A percentile compares a stretch with the other conserved stretches of the same genome.
These are phyloP conservation scores for Cydia pomonella DNA, from an alignment of 1,140 invertebrate genomes.

Conservation along the genomic window DNA sequence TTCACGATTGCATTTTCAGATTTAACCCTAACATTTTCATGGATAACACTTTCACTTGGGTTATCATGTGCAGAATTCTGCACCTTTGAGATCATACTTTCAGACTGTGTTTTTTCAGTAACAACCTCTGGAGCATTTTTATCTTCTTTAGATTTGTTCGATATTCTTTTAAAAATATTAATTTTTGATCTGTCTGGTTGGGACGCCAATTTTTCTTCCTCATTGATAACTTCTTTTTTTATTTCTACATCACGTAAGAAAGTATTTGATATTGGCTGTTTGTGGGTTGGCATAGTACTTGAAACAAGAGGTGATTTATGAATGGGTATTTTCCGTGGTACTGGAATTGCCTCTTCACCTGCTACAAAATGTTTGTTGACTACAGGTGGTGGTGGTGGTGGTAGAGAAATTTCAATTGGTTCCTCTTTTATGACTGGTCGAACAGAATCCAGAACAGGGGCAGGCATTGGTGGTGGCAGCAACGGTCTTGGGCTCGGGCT, in stretches of 20 bases:
- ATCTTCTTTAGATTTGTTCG: slow-evolving; percentile 87
- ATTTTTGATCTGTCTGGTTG: slow-evolving; percentile 91
- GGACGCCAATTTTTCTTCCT: slow-evolving; percentile 86
- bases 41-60: slow-evolving; percentile 49
- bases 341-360: slow-evolving; percentile 70
- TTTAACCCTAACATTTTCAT: slow-evolving; percentile 62
- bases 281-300: slow-evolving; percentile 67
- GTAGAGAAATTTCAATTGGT: slow-evolving; percentile 54
- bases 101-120: slow-evolving; percentile 79
- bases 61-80: slow-evolving; percentile 63
- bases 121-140: slow-evolving; percentile 75
- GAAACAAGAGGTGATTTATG: slow-evolving; percentile 70
- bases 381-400: slow-evolving; percentile 46
- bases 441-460: slow-evolving; percentile 48
- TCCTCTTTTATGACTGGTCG: slow-evolving; percentile 72
- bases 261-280: slow-evolving; percentile 71
- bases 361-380: slow-evolving; percentile 42
- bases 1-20: slow-evolving; percentile 65
- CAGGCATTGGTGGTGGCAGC: slow-evolving; percentile 43
- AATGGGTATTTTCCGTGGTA: slow-evolving; percentile 74
- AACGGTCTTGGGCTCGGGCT: slow-evolving; percentile 33
- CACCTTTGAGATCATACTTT: slow-evolving; percentile 72
- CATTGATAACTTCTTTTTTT: slow-evolving; percentile 80
- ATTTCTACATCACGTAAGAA: slow-evolving; percentile 69
- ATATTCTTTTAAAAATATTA: slow-evolving; percentile 93